phyloP scores from a whole-genome alignment of 2,888 invertebrate genomes.

The Hedya salicella region DNA sequence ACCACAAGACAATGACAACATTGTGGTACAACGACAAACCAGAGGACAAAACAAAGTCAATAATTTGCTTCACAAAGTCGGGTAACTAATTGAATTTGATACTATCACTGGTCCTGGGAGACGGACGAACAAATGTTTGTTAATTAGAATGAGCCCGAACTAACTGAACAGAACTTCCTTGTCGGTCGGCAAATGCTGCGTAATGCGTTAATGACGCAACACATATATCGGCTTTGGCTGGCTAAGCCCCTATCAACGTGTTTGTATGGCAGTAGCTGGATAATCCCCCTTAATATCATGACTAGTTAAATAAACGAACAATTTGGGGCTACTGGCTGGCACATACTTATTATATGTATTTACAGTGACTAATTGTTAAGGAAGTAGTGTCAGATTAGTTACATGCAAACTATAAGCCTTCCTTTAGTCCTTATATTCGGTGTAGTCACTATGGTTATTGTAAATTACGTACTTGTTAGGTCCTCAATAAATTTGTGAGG shows the following conservation, averaged over 20 bases:
- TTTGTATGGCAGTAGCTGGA: slow-evolving; percentile 15
- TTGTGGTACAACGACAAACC: not conserved
- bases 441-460: no score
- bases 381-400: no score
- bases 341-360: not conserved
- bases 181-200: slow-evolving; percentile 25
- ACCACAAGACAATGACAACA: slow-evolving; percentile 1
- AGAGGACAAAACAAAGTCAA: slow-evolving; percentile 3
- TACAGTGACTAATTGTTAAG: no score
- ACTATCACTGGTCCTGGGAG: slow-evolving; percentile 18
- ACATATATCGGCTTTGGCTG: slow-evolving; percentile 20
- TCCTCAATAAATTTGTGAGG: no score
- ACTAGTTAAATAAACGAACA: not conserved
- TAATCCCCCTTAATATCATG: slow-evolving; percentile 20
- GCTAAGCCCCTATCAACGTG: slow-evolving; percentile 27
- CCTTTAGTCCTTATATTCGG: no score
- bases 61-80: slow-evolving; percentile 14
- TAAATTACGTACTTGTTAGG: no score
- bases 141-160: slow-evolving; percentile 35
- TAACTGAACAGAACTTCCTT: slow-evolving; percentile 36
- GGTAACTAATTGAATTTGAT: slow-evolving; percentile 19
- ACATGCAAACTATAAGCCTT: no score
- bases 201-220: slow-evolving; percentile 33
- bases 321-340: not conserved
- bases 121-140: slow-evolving; percentile 35